A percentile compares a stretch with the other conserved stretches of the same genome.
phyloP scores from a whole-genome alignment of 2,888 invertebrate species.

The Cryptus viduatorius region DNA sequence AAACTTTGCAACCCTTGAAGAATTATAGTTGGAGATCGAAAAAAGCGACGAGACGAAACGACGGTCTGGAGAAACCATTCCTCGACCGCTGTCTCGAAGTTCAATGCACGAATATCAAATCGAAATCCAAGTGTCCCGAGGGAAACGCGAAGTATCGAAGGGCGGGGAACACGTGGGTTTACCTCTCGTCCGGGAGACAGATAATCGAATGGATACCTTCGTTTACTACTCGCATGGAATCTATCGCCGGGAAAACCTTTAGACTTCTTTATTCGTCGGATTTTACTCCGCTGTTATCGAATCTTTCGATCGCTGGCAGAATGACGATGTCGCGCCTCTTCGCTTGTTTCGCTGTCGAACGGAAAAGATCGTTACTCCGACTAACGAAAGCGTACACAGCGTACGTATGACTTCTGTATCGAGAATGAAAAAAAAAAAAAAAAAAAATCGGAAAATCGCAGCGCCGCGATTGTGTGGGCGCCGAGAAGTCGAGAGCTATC shows the following conservation, averaged over 20 bases:
- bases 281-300: background rate
- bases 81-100: background rate
- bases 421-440: background rate
- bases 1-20: no score
- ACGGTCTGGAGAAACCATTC: no score
- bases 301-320: slow-evolving; percentile 24
- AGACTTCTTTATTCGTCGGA: background rate
- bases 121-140: slow-evolving; percentile 20
- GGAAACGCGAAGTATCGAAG: background rate
- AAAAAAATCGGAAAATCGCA: background rate
- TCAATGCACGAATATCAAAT: slow-evolving; percentile 24
- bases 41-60: no score
- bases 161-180: background rate
- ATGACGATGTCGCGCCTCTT: slow-evolving; percentile 14
- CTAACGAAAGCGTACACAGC: slow-evolving; percentile 3
- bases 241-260: background rate
- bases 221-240: background rate
- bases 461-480: no score
- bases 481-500: no score
- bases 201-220: slow-evolving; percentile 22
- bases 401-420: background rate
- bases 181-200: slow-evolving; percentile 5
- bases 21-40: no score
- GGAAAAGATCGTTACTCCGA: slow-evolving; percentile 1
- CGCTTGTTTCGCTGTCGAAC: background rate